Base-by-base conservation (phyloP, 2,888 invertebrate genomes). In the Ellobium chinense region DNA sequence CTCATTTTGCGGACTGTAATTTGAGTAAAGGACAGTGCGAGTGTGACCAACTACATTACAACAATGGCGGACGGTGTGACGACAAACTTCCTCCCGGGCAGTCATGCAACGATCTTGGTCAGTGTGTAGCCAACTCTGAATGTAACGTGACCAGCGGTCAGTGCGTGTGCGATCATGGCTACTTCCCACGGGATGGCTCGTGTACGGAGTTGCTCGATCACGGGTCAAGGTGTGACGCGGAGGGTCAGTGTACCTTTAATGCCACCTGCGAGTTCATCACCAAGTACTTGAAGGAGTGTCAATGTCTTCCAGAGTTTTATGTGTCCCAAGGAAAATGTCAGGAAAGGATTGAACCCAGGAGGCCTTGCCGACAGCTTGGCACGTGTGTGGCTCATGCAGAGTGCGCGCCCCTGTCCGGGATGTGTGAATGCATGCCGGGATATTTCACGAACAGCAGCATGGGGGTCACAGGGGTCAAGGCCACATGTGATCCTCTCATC, bases 311-410 rank as follows among this genome's bases (percentile, higher is more conserved):
- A 34, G 80, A 62, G 21, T 82, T 80, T 63, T 82, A 46, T 14
- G 58, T 65, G 7, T 65, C 54, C 18, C 56, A 72, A 34, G 82
- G 82, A 0, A 80, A 82, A 68, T 82, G 82, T 46, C 46, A 56
- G 24, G 70, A 73, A n/a, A 66, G 80, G 68, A 75, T 80, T 29
- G 72, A 66, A 31, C 79, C 73, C 5, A 70, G 76, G 29, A 58
- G 77, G 21, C n/a, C 56, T 9, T 82, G 82, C 31, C 73, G 34
- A 21, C 68, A 63, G 18, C 29, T 68, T 14, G 80, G 77, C 21
- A 46, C 65, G 66, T 82, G 82, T 69, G 82, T 82, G 18, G 66
- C 66, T 46, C 56, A 73, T 36, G 82, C 82, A 0, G 80, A 80
- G 68, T 82, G 82, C 68, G 66, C 77, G 12, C 73, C 80, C 27